Conservation (phyloP, 1,140 invertebrate genomes). For the Drosophila simulans region DNA sequence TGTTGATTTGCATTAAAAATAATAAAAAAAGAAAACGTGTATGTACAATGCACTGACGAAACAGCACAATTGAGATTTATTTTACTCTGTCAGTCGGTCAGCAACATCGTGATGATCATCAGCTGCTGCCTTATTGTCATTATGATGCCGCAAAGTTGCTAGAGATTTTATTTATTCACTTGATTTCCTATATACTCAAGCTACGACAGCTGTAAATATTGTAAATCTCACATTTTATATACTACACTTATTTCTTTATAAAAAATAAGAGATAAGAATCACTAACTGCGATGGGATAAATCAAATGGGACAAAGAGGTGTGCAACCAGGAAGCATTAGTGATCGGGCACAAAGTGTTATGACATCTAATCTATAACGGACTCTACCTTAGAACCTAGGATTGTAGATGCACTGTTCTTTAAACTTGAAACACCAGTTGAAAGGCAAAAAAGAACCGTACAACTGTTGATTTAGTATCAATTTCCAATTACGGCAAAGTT, state of each 20-base stretch:
- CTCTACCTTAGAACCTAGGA: too few relatives aligned
- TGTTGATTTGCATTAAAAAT: constrained; percentile 31
- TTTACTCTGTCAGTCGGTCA: constrained; percentile 56
- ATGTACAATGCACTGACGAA: neutral
- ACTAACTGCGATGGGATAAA: constrained; percentile 7
- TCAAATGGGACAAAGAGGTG: constrained; percentile 23
- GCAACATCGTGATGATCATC: constrained; percentile 42
- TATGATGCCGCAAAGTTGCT: constrained; percentile 39
- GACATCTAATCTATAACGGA: neutral
- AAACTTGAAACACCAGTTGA: neutral
- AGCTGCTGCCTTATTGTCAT: constrained; percentile 20
- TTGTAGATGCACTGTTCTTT: too few relatives aligned
- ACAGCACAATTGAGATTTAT: constrained; percentile 74
- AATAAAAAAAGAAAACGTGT: constrained; percentile 4
- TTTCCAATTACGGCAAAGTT: constrained; percentile 49
- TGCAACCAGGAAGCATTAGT: constrained; percentile 26
- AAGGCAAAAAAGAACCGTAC: neutral
- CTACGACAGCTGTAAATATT: constrained; percentile 27
- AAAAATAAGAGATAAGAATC: constrained; percentile 22
- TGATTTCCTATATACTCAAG: constrained; percentile 67
- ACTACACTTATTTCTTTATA: constrained; percentile 4
- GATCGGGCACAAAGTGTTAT: neutral
- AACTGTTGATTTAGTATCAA: constrained; percentile 47
- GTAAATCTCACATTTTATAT: constrained; percentile 1
- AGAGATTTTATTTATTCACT: constrained; percentile 43